phyloP scores from a whole-genome alignment of 1,140 invertebrate species.

The Drosophila teissieri region DNA sequence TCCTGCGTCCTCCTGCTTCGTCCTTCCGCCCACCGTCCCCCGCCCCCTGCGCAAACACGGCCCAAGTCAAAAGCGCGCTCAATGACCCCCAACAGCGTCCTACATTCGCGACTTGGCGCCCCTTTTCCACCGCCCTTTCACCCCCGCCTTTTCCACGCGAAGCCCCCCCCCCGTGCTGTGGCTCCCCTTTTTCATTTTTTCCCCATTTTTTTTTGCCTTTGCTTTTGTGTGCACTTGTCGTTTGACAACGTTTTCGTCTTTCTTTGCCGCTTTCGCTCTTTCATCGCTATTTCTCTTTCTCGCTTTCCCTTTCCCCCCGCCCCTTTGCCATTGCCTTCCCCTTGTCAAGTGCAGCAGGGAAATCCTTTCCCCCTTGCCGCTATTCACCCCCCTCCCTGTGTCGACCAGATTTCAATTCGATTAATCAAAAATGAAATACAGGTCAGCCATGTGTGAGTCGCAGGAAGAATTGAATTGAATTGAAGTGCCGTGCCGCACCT shows the following conservation, averaged over 20 bases:
- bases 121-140: background rate
- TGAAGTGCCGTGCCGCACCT: background rate
- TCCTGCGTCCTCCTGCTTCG: background rate
- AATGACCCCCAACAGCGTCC: conserved; percentile 65
- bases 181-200: conserved; percentile 21
- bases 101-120: conserved; percentile 55
- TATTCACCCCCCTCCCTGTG: background rate
- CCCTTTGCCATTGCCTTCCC: background rate
- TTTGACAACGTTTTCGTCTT: conserved; percentile 57
- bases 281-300: conserved; percentile 6
- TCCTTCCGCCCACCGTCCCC: background rate
- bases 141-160: background rate
- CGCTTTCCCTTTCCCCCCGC: conserved; percentile 13
- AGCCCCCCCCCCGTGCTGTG: conserved; percentile 8
- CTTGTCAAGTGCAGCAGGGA: conserved; percentile 43
- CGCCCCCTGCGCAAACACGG: conserved; percentile 6
- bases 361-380: conserved; percentile 14
- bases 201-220: conserved; percentile 7
- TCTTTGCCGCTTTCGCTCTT: conserved; percentile 40
- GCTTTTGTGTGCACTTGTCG: conserved; percentile 59
- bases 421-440: conserved; percentile 43
- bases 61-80: conserved; percentile 38
- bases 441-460: conserved; percentile 16
- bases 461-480: background rate
- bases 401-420: conserved; percentile 31